Base-by-base conservation (phyloP, 2,888 invertebrate species). In the Deroplatys truncata region DNA sequence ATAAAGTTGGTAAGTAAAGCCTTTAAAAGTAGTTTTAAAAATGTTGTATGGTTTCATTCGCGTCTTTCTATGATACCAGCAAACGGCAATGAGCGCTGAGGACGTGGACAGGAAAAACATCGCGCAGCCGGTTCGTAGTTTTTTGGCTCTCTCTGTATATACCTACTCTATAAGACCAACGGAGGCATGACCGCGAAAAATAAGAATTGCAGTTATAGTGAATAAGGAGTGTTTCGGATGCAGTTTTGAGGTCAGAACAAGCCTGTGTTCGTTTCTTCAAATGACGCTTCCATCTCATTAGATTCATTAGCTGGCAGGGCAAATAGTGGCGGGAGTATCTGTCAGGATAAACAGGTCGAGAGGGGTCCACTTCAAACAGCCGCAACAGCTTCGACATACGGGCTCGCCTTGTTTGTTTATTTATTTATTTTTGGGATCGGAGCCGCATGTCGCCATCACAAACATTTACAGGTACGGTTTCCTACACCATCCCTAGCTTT, bases 361-460 rank as follows among this genome's bases (percentile, higher is more conserved):
- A 31, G 87, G 28, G 87, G 82, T 82, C 28, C 82, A 72, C 87
- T 87, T 82, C 87, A 87, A 82, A 87, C 87, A 87, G 87, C 56
- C 56, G 56, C 56, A 72, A 72, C 56, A 72, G 56, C 56, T 72
- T 72, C 56, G 56, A 20, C 25, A 72, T 72, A 72, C 56, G 56
- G 56, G 56, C 56, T 72, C 56, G 56, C 56, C 56, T 72, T 72
- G 56, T 72, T 72, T 72, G 56, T 72, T 72, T 72, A 72, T 72
- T 72, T 72, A 20, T 72, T 72, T 20, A 72, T 72, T 72, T 72
- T 72, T 72, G 56, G 56, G 25, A 72, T 72, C 56, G 56, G 56
- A 72, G 56, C 56, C 56, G 56, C 56, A 25, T 72, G 20, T 72
- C 56, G 56, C 56, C 56, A 72, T 16, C 56, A 72, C 56, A 72